Evolutionary conservation across 1,140 invertebrate genomes (phyloP), one percentile per base, ranked within the genome.

Genomic region (Neodiprion pinetum): DNA sequence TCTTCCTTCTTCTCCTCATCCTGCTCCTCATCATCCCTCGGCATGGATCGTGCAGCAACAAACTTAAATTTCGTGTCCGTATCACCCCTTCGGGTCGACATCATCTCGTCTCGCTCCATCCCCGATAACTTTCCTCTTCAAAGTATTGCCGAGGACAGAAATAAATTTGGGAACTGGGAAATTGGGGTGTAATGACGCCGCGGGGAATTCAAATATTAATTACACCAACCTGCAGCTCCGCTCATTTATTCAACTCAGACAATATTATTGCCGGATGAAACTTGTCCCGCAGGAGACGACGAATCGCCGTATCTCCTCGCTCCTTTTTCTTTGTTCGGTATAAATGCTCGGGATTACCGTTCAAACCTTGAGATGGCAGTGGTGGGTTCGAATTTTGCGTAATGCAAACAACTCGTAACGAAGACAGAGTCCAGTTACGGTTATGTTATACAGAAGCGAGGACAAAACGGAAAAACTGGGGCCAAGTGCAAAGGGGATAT

Each of bases 1-100:
- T 67, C 76, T 74, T 72, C 17, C 71, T 77, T 71, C 53, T 21
- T 74, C 72, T 72, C 65, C 61, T 49, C 49, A 28, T 74, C 48
- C 75, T 74, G 67, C 72, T 72, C 61, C 75, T 76, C 72, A 48
- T 67, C 77, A 70, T 79, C 80, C 80, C 80, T 81, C 79, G 53
- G 53, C 53, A 17, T 17, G 53, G 9, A 61, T 61, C 53, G 53
- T 61, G 53, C 53, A 61, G 53, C 53, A 61, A 61, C 53, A 61
- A 61, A 61, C 53, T 61, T 61, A 61, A 61, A 61, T 61, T 61
- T 17, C 5, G 11, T 61, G 53, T 74, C 28, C 66, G 48, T 47
- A 66, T 67, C 65, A 67, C 23, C 61, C 67, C n/a, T 48, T 68
- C 66, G 9, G 4, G 28, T 10, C 50, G n/a, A 47, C 50, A 74